These are phyloP conservation scores for Dermochelys coriacea DNA, from an alignment of 2,797 vertebrate genomes.

Conservation along the genomic window DNA sequence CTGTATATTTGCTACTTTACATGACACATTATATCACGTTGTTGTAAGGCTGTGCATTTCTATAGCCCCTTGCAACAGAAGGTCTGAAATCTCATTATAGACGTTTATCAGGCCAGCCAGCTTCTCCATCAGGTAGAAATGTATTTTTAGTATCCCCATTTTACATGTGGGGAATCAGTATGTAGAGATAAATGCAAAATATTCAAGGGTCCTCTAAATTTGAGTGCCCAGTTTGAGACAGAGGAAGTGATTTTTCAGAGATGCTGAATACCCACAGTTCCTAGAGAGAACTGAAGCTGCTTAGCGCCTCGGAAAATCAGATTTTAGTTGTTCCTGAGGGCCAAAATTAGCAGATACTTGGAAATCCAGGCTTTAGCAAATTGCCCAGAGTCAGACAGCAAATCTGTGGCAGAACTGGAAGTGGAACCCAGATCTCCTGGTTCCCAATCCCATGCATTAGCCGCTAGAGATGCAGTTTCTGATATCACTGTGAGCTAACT, in stretches of 20 bases:
- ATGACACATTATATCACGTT: not conserved
- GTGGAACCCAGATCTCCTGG: not conserved
- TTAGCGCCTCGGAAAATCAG: not conserved
- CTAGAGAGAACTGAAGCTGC: not conserved
- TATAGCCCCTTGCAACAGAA: not conserved
- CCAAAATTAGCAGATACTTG: not conserved
- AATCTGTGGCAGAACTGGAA: not conserved
- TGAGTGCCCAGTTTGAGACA: not conserved
- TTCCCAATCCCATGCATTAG: not conserved
- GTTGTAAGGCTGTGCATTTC: not conserved
- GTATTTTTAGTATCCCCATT: fast-evolving
- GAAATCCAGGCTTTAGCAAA: not conserved
- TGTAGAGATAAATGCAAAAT: not conserved
- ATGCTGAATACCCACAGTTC: not conserved
- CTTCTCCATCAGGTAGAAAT: fast-evolving
- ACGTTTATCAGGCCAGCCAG: not conserved
- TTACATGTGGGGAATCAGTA: not conserved
- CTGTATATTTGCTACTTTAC: not conserved
- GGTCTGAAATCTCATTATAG: not conserved
- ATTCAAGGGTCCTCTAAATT: not conserved
- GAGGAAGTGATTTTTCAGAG: not conserved
- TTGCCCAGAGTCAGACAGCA: not conserved
- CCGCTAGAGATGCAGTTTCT: not conserved
- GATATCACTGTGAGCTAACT: not conserved
- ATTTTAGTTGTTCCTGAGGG: not conserved